phyloP scores from a whole-genome alignment of 2,113 vertebrate species.

The Pithys albifrons region DNA sequence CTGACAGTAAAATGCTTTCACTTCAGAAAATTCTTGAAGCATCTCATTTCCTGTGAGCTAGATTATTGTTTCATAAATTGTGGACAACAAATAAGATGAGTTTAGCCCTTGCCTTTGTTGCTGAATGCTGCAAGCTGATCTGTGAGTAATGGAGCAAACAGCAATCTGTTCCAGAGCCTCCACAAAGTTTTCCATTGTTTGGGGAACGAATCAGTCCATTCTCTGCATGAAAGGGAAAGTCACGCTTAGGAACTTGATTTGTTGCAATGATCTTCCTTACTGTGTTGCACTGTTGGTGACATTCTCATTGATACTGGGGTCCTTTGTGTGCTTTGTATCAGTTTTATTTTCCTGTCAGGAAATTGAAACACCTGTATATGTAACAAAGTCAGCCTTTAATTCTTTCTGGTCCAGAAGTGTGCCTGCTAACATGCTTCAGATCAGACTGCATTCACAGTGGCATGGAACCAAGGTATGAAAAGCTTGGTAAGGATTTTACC shows the following conservation, averaged over 20 bases:
- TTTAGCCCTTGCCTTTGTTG: slow-evolving; percentile 58
- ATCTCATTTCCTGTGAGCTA: slow-evolving; percentile 61
- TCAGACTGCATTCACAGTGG: not conserved
- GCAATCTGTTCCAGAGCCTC: slow-evolving; percentile 53
- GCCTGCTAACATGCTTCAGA: not conserved
- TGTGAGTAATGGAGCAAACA: slow-evolving; percentile 63
- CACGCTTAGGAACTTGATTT: slow-evolving; percentile 54
- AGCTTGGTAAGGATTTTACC: not conserved
- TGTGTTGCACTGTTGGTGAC: not conserved
- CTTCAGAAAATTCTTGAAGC: slow-evolving; percentile 47
- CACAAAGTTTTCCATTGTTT: slow-evolving; percentile 51
- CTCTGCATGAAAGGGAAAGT: slow-evolving; percentile 57
- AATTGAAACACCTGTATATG: not conserved
- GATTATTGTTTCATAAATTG: slow-evolving; percentile 68
- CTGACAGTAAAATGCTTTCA: slow-evolving; percentile 60
- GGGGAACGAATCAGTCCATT: slow-evolving; percentile 61
- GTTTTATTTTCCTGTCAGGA: slow-evolving; percentile 44
- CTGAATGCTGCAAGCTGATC: slow-evolving; percentile 36
- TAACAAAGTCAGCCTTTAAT: not conserved
- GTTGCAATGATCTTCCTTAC: slow-evolving; percentile 42
- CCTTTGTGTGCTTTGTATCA: slow-evolving; percentile 30
- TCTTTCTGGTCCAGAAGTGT: not conserved
- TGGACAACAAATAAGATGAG: slow-evolving; percentile 50
- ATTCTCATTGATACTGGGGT: slow-evolving; percentile 2
- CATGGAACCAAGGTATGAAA: not conserved